Evolutionary conservation across 2,113 vertebrate species (phyloP).

Genomic region (Triplophysa tibetana): DNA sequence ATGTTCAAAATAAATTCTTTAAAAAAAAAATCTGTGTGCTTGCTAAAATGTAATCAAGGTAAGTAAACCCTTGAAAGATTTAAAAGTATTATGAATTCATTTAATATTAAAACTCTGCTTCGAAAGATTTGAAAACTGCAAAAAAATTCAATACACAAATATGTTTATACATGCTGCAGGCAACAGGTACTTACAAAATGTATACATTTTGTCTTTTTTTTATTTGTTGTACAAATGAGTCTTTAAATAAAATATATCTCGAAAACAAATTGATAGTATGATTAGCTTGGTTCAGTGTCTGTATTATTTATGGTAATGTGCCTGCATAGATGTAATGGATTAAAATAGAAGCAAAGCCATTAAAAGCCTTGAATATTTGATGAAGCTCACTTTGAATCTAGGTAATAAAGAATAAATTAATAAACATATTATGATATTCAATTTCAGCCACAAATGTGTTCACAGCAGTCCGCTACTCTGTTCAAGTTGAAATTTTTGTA

Average conservation of each 20-base stretch:
- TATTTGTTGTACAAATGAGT: conserved; percentile 48
- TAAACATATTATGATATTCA: conserved; percentile 35
- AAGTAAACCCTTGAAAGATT: no score
- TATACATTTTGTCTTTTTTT: conserved; percentile 41
- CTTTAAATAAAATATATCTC: conserved; percentile 55
- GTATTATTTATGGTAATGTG: conserved; percentile 45
- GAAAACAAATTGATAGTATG: conserved; percentile 42
- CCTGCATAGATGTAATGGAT: conserved; percentile 32
- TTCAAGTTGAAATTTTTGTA: not conserved
- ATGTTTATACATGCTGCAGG: conserved; percentile 34
- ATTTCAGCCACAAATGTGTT: conserved; percentile 10
- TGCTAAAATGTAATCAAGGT: conserved; percentile 19
- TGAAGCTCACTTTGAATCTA: conserved; percentile 27
- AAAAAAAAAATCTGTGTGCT: not conserved
- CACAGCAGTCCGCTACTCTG: not conserved
- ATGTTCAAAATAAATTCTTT: no score
- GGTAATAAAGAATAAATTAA: conserved; percentile 37
- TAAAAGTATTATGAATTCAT: conserved; percentile 43
- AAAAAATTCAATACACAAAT: conserved; percentile 47
- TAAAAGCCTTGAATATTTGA: conserved; percentile 48
- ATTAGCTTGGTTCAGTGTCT: conserved; percentile 37
- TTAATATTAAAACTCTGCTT: conserved; percentile 49
- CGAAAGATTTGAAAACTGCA: conserved; percentile 34
- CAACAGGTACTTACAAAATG: conserved; percentile 35
- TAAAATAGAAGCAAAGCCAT: conserved; percentile 42